A percentile compares a stretch with the other conserved stretches of the same genome.
Conservation (phyloP, 2,113 vertebrate species). For the Colius striatus region DNA sequence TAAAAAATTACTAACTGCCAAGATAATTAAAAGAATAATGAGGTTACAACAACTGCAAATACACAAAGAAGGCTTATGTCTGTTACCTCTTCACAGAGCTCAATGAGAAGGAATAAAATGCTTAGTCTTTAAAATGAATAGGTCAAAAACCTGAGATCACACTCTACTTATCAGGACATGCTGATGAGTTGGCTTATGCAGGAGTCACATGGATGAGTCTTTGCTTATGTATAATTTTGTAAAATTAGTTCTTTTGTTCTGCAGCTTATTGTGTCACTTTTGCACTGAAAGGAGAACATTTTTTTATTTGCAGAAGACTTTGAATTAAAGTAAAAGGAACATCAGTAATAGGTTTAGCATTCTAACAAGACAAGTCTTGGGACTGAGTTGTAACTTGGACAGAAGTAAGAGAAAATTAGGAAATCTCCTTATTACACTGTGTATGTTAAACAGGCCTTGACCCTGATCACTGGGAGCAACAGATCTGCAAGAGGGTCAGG, state of each 20-base stretch:
- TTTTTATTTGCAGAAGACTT: background rate
- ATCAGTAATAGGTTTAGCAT: background rate
- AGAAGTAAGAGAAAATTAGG: background rate
- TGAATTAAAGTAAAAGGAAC: background rate
- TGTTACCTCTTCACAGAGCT: constrained; percentile 54
- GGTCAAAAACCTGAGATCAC: constrained; percentile 28
- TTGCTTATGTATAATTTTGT: background rate
- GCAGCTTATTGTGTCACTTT: background rate
- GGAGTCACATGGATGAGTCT: background rate
- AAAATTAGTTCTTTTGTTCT: background rate
- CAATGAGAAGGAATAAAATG: constrained; percentile 19
- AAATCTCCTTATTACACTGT: background rate
- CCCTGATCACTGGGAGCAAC: background rate
- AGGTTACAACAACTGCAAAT: constrained; percentile 56
- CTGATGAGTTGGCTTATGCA: constrained; percentile 20
- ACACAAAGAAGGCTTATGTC: constrained; percentile 48
- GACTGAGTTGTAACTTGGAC: background rate
- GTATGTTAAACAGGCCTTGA: background rate
- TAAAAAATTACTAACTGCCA: constrained; percentile 48
- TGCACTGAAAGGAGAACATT: background rate
- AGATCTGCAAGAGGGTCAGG: background rate
- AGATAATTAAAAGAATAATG: constrained; percentile 74
- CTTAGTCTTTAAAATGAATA: constrained; percentile 48
- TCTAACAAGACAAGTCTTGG: background rate
- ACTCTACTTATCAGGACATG: constrained; percentile 22